phyloP scores from a whole-genome alignment of 2,888 invertebrate genomes.

The Calliopum simillimum region DNA sequence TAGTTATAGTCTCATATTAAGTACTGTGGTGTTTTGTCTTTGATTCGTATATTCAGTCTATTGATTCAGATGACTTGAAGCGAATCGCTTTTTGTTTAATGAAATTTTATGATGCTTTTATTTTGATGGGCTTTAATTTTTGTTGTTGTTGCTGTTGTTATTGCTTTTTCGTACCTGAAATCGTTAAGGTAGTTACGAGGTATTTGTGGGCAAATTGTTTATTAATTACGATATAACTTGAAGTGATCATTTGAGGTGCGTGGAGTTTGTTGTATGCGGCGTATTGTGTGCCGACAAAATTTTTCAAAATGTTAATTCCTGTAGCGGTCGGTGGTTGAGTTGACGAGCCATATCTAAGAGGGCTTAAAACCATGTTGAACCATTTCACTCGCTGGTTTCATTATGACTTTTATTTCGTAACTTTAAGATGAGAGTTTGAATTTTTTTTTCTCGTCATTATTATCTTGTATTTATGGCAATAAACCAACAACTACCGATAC shows the following conservation, averaged over 20 bases:
- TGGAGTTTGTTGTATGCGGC: not conserved
- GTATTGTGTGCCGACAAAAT: not conserved
- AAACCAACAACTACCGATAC: not conserved
- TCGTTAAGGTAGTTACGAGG: conserved; percentile 1
- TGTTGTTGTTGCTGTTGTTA: not conserved
- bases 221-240: conserved; percentile 25
- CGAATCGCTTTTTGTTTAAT: not conserved
- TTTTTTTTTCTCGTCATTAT: no score
- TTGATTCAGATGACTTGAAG: not conserved
- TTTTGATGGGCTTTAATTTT: conserved; percentile 5
- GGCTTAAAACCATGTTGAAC: conserved; percentile 3
- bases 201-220: conserved; percentile 21
- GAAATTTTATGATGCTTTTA: conserved; percentile 14
- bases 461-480: no score
- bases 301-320: no score
- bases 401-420: not conserved
- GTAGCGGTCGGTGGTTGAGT: not conserved
- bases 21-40: no score
- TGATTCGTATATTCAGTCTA: no score
- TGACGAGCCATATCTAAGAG: conserved; percentile 10
- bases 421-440: not conserved
- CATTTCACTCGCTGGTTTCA: not conserved
- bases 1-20: no score
- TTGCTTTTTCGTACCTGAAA: not conserved
- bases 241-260: not conserved